Conservation (phyloP, 2,888 invertebrate genomes). For the Aphodius granarius region DNA sequence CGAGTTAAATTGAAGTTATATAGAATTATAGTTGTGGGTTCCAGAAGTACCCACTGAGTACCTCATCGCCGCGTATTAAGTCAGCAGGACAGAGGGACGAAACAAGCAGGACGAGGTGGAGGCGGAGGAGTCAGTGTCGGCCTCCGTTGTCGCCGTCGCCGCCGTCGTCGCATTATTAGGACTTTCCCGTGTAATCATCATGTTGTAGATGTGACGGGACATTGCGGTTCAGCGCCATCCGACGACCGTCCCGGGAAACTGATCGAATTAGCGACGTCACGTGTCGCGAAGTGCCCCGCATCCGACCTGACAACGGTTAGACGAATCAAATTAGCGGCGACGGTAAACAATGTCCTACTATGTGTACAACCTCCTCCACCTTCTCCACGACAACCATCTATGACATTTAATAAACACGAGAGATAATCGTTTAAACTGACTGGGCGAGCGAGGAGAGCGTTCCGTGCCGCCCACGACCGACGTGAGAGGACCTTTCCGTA, state of each 20-base stretch:
- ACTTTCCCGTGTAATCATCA: conserved; percentile 41
- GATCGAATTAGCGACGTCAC: conserved; percentile 49
- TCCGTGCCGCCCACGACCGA: background rate
- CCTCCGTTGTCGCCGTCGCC: background rate
- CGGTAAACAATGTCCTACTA: conserved; percentile 31
- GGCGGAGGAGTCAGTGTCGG: background rate
- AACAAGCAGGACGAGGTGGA: background rate
- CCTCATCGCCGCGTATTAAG: background rate
- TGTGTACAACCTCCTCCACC: conserved; percentile 23
- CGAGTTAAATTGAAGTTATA: no score
- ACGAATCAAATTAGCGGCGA: conserved; percentile 47
- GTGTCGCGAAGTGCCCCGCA: conserved; percentile 49
- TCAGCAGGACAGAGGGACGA: background rate
- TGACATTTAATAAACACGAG: conserved; percentile 31
- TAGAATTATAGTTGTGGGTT: background rate
- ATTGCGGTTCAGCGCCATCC: conserved; percentile 42
- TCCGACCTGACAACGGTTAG: conserved; percentile 49
- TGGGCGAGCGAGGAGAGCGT: conserved; percentile 17
- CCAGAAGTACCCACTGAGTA: background rate
- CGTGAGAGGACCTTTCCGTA: background rate
- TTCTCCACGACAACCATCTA: conserved; percentile 26
- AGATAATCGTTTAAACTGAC: conserved; percentile 28
- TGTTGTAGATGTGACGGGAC: conserved; percentile 42
- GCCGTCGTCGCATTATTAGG: conserved; percentile 35
- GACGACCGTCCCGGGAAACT: conserved; percentile 39